phyloP scores from a whole-genome alignment of 2,888 invertebrate species.

The Harpagoxenus sublaevis region DNA sequence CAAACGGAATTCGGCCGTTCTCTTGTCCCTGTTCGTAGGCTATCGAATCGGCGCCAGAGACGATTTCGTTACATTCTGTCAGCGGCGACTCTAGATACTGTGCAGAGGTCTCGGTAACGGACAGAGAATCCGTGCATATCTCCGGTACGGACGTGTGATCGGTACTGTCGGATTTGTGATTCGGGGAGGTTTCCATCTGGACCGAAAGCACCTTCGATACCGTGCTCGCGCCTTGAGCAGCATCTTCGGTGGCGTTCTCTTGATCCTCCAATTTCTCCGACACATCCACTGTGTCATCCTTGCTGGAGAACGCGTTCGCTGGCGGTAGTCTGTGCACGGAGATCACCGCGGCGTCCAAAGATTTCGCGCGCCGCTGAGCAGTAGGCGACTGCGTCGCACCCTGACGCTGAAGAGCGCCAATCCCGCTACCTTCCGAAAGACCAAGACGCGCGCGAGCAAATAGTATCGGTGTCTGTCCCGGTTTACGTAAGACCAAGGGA shows the following conservation, averaged over 20 bases:
- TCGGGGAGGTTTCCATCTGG: slow-evolving; percentile 79
- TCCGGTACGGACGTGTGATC: slow-evolving; percentile 83
- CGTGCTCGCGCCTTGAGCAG: neutral
- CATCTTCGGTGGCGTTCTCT: slow-evolving; percentile 26
- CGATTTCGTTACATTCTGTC: slow-evolving; percentile 83
- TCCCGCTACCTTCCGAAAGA: slow-evolving; percentile 94
- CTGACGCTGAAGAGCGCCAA: slow-evolving; percentile 91
- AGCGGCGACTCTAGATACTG: slow-evolving; percentile 84
- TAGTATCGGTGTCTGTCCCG: slow-evolving; percentile 92
- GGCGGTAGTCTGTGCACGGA: slow-evolving; percentile 93
- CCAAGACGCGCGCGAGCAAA: slow-evolving; percentile 94
- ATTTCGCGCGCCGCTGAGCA: slow-evolving; percentile 92
- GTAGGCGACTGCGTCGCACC: slow-evolving; percentile 92
- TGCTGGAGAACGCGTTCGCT: slow-evolving; percentile 95
- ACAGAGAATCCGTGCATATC: slow-evolving; percentile 82
- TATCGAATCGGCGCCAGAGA: slow-evolving; percentile 79
- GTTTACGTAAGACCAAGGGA: slow-evolving; percentile 90
- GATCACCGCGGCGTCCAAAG: slow-evolving; percentile 94
- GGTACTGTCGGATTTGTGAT: slow-evolving; percentile 82
- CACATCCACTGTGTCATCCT: slow-evolving; percentile 94
- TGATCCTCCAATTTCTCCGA: slow-evolving; percentile 86
- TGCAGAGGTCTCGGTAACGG: slow-evolving; percentile 83
- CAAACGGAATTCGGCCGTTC: slow-evolving; percentile 32
- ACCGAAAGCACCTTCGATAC: slow-evolving; percentile 68
- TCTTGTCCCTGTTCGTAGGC: slow-evolving; percentile 81